phyloP scores from a whole-genome alignment of 2,797 vertebrate species.

The Enteromius afrohamiltoni region DNA sequence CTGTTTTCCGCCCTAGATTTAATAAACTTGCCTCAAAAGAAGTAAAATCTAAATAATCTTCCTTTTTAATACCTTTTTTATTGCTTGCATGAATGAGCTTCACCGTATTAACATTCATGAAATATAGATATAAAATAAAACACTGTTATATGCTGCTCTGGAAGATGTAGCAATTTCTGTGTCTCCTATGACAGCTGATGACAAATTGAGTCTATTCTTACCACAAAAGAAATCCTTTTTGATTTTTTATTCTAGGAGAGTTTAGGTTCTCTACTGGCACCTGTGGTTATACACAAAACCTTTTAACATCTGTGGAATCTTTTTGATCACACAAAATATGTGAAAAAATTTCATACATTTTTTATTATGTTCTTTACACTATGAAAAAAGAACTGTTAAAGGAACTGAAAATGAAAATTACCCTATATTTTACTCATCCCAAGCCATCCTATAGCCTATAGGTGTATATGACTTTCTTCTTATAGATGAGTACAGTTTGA shows the following conservation, averaged over 20 bases:
- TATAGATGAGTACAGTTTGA: too few species aligned
- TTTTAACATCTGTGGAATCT: background rate
- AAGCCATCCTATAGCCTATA: too few species aligned
- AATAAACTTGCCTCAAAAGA: conserved; percentile 21
- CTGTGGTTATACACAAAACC: background rate
- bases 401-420: background rate
- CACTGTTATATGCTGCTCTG: conserved; percentile 14
- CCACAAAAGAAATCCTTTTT: conserved; percentile 1
- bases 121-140: conserved; percentile 14
- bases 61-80: conserved; percentile 30
- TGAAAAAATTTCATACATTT: background rate
- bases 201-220: background rate
- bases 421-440: too few species aligned
- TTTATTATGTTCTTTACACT: background rate
- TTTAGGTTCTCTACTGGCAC: background rate
- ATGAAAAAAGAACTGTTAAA: background rate
- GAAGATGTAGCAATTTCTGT: conserved; percentile 11
- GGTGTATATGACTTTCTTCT: too few species aligned
- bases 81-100: background rate
- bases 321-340: background rate
- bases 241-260: conserved; percentile 1
- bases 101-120: conserved; percentile 20
- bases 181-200: conserved; percentile 16
- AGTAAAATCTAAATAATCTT: conserved; percentile 30
- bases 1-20: background rate